Evolutionary conservation across 2,113 vertebrate genomes (phyloP).

Genomic region (Lepisosteus osseus): DNA sequence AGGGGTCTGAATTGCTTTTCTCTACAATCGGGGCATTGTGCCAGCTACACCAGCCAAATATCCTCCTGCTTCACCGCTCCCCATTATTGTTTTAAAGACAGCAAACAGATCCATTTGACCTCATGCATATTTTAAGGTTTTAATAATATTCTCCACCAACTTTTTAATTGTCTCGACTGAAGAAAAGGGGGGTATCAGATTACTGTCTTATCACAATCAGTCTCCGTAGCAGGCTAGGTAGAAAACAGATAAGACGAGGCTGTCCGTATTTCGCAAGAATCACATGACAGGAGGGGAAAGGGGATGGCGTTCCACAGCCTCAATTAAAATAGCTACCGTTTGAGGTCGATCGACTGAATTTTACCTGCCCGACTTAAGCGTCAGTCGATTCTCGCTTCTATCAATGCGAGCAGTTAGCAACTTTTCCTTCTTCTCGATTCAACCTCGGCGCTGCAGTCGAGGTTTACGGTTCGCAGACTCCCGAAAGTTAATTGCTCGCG

Average conservation of each 20-base stretch:
- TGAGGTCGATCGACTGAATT: too few species aligned
- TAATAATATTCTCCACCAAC: conserved; percentile 17
- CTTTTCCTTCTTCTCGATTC: background rate
- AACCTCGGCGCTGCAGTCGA: background rate
- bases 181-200: conserved; percentile 11
- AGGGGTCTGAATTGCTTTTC: background rate
- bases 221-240: conserved; percentile 7
- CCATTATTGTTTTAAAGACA: background rate
- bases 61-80: too few species aligned
- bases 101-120: conserved; percentile 1
- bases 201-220: conserved; percentile 9
- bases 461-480: background rate
- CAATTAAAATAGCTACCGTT: background rate
- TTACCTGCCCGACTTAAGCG: too few species aligned
- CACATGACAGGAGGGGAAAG: background rate
- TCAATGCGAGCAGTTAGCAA: background rate
- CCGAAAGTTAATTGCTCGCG: background rate
- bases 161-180: conserved; percentile 16
- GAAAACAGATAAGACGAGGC: background rate
- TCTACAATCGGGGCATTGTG: background rate
- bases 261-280: conserved; percentile 3
- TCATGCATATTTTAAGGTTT: conserved; percentile 28
- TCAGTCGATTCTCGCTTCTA: too few species aligned
- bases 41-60: too few species aligned
- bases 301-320: background rate